These are phyloP conservation scores for Aphidius gifuensis DNA, from an alignment of 1,140 invertebrate species.

Conservation along the genomic window DNA sequence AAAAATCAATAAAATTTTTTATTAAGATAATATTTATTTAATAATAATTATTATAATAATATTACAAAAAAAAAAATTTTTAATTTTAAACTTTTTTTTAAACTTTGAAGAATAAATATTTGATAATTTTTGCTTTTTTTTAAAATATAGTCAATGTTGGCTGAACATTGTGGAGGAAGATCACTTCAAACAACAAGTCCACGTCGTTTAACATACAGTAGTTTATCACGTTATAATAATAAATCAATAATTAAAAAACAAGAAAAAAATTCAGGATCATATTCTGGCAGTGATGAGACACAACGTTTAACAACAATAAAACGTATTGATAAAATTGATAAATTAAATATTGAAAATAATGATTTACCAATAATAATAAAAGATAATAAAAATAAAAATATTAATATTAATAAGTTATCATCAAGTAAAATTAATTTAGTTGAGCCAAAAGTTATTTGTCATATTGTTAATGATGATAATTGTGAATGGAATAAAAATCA, in stretches of 20 bases:
- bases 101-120: neutral
- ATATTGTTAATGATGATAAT: too few relatives aligned
- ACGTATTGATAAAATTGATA: slow-evolving; percentile 1
- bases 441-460: too few relatives aligned
- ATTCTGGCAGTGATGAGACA: slow-evolving; percentile 41
- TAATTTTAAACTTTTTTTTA: neutral
- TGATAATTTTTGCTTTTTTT: neutral
- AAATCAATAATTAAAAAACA: slow-evolving; percentile 30
- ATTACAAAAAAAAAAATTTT: neutral
- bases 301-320: slow-evolving; percentile 30
- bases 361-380: neutral
- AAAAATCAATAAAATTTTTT: neutral
- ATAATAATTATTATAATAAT: neutral
- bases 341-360: slow-evolving; percentile 5
- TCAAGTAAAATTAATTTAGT: too few relatives aligned
- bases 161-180: slow-evolving; percentile 45
- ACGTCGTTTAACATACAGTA: slow-evolving; percentile 41
- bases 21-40: neutral
- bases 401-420: too few relatives aligned
- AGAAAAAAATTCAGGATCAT: slow-evolving; percentile 35
- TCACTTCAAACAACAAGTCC: slow-evolving; percentile 30
- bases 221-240: slow-evolving; percentile 33
- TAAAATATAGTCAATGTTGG: slow-evolving; percentile 38
- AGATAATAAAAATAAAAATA: neutral
- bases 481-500: too few relatives aligned